A percentile compares a stretch with the other conserved stretches of the same genome.
Evolutionary conservation across 1,140 invertebrate genomes (phyloP).

Genomic region (Dreissena rostriformis): DNA sequence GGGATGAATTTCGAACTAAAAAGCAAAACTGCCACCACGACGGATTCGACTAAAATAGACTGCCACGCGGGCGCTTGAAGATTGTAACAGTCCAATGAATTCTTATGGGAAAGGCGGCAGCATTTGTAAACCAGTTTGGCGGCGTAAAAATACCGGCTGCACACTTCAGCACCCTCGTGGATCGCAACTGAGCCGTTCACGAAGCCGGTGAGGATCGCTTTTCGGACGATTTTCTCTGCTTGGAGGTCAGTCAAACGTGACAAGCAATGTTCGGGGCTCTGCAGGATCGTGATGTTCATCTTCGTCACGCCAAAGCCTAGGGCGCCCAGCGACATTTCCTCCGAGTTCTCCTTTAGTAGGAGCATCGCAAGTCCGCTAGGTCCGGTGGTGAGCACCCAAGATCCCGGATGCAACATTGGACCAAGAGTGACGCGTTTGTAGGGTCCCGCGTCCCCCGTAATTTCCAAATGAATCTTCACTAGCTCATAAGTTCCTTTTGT

Average conservation of each 20-base stretch:
- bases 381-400: constrained; percentile 32
- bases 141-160: constrained; percentile 3
- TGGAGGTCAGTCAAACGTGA: not conserved
- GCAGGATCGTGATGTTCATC: not conserved
- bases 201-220: constrained; percentile 21
- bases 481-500: constrained; percentile 13
- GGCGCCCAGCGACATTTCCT: constrained; percentile 30
- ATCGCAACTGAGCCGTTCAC: not conserved
- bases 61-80: constrained; percentile 6
- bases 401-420: not conserved
- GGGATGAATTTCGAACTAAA: constrained; percentile 21
- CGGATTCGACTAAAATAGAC: not conserved
- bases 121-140: constrained; percentile 27
- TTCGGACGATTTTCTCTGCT: constrained; percentile 6
- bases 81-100: not conserved
- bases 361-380: constrained; percentile 27
- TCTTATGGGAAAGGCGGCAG: not conserved
- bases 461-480: constrained; percentile 13
- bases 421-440: not conserved
- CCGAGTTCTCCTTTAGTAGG: constrained; percentile 27
- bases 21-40: not conserved
- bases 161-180: constrained; percentile 10
- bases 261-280: constrained; percentile 14
- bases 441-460: not conserved
- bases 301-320: constrained; percentile 27